Evolutionary conservation across 2,888 invertebrate genomes (phyloP).

Genomic region (Epinotia nisella): DNA sequence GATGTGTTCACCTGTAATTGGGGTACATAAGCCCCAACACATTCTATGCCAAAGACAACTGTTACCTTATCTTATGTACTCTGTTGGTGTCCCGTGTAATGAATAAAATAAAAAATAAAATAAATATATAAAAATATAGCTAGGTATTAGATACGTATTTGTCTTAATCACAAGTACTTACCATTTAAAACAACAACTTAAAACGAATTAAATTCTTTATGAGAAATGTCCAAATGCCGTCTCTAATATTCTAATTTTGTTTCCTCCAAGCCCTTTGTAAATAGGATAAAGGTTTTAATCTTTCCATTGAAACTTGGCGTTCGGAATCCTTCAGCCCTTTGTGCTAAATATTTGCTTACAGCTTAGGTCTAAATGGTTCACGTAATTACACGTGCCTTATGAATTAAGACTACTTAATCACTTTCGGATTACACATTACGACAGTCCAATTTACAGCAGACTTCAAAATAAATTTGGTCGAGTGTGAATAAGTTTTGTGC

Average conservation of each 20-base stretch:
- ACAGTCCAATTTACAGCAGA: neutral
- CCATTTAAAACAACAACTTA: neutral
- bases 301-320: constrained; percentile 23
- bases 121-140: no score
- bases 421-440: constrained; percentile 1
- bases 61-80: no score
- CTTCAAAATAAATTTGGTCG: neutral
- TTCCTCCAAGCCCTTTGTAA: constrained; percentile 1
- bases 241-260: neutral
- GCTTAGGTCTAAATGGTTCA: constrained; percentile 24
- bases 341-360: constrained; percentile 10
- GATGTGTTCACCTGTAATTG: no score
- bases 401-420: constrained; percentile 17
- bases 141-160: no score
- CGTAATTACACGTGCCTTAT: constrained; percentile 11
- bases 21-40: no score
- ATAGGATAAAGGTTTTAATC: constrained; percentile 31
- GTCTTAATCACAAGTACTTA: no score
- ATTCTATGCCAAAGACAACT: no score
- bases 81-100: no score
- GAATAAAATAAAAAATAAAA: no score
- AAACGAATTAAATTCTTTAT: neutral
- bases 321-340: constrained; percentile 10
- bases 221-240: neutral
- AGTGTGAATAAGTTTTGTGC: neutral